A percentile compares a stretch with the other conserved stretches of the same genome.
phyloP scores from a whole-genome alignment of 2,113 vertebrate genomes.

The Spea bombifrons region DNA sequence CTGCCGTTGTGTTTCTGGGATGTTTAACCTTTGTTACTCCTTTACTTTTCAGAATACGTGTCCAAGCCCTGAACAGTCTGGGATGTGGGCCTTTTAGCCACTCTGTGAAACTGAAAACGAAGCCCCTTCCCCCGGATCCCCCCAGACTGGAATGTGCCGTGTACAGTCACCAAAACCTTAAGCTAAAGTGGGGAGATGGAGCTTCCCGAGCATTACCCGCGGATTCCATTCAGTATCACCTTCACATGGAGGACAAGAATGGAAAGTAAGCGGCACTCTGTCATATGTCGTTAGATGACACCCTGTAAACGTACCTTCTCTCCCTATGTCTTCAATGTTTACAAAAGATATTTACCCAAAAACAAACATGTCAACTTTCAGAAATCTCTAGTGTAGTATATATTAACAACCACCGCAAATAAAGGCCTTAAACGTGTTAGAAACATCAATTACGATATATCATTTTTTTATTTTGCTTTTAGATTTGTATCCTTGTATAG shows the following conservation, averaged over 20 bases:
- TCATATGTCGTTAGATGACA: background rate
- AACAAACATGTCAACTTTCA: no score
- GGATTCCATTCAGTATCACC: slow-evolving; percentile 89
- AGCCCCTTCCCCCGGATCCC: slow-evolving; percentile 89
- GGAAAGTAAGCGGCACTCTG: slow-evolving; percentile 71
- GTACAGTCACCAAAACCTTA: slow-evolving; percentile 93
- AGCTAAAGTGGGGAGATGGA: slow-evolving; percentile 96
- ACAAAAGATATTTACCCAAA: no score
- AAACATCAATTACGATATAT: no score
- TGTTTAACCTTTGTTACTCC: slow-evolving; percentile 8
- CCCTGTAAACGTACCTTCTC: no score
- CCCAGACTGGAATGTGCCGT: slow-evolving; percentile 93
- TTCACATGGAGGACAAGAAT: slow-evolving; percentile 91
- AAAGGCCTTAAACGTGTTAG: no score
- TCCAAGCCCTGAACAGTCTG: slow-evolving; percentile 94
- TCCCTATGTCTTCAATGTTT: no score
- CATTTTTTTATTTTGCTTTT: slow-evolving; percentile 50
- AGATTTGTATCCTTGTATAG: slow-evolving; percentile 92
- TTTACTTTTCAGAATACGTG: slow-evolving; percentile 77
- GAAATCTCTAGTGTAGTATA: no score
- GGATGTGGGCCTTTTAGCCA: slow-evolving; percentile 94
- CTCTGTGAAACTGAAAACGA: slow-evolving; percentile 94
- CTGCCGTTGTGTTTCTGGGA: no score
- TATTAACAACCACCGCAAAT: no score
- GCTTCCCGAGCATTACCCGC: slow-evolving; percentile 72